A percentile compares a stretch with the other conserved stretches of the same genome.
Conservation (phyloP, 1,140 invertebrate species). For the Prorops nasuta region DNA sequence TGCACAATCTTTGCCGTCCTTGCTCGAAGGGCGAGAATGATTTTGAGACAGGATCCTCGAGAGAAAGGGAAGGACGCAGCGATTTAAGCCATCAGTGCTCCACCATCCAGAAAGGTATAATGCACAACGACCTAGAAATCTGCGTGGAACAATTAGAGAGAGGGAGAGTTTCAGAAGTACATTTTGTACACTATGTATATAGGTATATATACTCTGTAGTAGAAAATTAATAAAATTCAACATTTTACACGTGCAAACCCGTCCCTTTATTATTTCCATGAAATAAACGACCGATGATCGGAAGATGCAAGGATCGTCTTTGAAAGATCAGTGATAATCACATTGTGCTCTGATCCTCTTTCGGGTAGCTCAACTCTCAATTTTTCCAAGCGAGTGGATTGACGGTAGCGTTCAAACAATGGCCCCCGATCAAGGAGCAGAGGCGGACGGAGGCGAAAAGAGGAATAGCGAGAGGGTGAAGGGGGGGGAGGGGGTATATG, state of each 20-base stretch:
- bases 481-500: slow-evolving; percentile 12
- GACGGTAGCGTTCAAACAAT: no score
- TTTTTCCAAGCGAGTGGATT: no score
- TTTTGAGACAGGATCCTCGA: slow-evolving; percentile 18
- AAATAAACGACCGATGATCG: no score
- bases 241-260: no score
- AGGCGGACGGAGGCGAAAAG: slow-evolving; percentile 27
- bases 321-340: no score
- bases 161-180: slow-evolving; percentile 1
- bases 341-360: no score
- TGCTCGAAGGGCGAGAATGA: slow-evolving; percentile 13
- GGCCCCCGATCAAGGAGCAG: slow-evolving; percentile 9
- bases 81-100: not conserved
- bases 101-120: not conserved
- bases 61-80: not conserved
- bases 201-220: not conserved
- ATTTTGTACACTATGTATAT: not conserved
- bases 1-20: slow-evolving; percentile 8
- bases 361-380: slow-evolving; percentile 12
- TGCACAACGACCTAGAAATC: no score
- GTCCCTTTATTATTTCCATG: no score
- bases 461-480: slow-evolving; percentile 10
- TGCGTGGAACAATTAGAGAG: not conserved
- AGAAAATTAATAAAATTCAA: slow-evolving; percentile 26
- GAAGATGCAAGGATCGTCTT: no score